These are phyloP conservation scores for Automeris io DNA, from an alignment of 2,888 invertebrate species.

Conservation along the genomic window DNA sequence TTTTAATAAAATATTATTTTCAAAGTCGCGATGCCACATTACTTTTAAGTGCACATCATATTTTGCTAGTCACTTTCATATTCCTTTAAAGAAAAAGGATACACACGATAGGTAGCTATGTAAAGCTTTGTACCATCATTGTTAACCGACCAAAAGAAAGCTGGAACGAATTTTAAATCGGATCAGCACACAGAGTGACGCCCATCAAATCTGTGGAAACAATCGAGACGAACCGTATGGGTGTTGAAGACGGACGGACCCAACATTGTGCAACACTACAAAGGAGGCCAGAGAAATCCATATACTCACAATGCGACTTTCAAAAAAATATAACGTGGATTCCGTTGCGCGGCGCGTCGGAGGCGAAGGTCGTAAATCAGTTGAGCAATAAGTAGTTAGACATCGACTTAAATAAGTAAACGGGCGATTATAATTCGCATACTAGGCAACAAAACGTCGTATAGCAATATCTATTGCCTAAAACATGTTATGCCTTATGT, in stretches of 20 bases:
- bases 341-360: background rate
- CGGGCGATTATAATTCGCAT: background rate
- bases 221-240: conserved; percentile 51
- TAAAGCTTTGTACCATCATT: conserved; percentile 39
- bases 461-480: background rate
- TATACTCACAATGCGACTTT: conserved; percentile 52
- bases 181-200: conserved; percentile 58
- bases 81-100: background rate
- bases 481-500: conserved; percentile 1
- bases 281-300: conserved; percentile 65
- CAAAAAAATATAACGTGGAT: conserved; percentile 28
- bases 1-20: no score
- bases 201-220: conserved; percentile 62
- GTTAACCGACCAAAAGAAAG: conserved; percentile 54
- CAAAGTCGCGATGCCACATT: no score
- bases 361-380: conserved; percentile 58
- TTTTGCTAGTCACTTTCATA: background rate
- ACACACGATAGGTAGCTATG: conserved; percentile 41
- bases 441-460: background rate
- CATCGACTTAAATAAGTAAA: conserved; percentile 18
- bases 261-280: conserved; percentile 67
- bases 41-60: background rate
- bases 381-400: conserved; percentile 11
- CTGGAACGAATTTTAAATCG: conserved; percentile 70
- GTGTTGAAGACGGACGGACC: conserved; percentile 47